A percentile compares a stretch with the other conserved stretches of the same genome.
phyloP scores from a whole-genome alignment of 1,140 invertebrate genomes.

The Platorchestia sp. region DNA sequence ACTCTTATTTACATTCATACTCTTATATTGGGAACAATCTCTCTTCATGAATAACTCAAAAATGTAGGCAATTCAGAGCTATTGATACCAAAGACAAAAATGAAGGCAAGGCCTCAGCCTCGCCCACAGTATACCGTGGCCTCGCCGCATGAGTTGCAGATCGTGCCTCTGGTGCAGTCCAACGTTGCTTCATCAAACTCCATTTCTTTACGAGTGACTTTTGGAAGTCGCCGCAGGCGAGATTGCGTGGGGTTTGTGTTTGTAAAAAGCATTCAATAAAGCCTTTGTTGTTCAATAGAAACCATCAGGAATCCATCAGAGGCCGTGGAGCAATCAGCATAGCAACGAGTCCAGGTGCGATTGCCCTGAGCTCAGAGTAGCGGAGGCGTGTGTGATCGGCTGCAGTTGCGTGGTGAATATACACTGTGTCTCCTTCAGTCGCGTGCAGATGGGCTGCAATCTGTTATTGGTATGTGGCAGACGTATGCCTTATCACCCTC shows the following conservation, averaged over 20 bases:
- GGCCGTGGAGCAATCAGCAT: slow-evolving; percentile 30
- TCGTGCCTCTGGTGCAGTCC: not conserved
- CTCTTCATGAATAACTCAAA: too few relatives aligned
- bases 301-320: slow-evolving; percentile 49
- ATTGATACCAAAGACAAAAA: too few relatives aligned
- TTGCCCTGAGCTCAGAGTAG: not conserved
- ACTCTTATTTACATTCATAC: too few relatives aligned
- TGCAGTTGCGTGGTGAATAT: too few relatives aligned
- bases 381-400: too few relatives aligned
- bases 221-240: not conserved
- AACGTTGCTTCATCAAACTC: not conserved
- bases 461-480: not conserved
- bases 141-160: too few relatives aligned
- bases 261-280: slow-evolving; percentile 50
- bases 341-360: slow-evolving; percentile 29
- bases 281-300: slow-evolving; percentile 49
- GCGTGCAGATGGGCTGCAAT: not conserved
- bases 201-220: not conserved
- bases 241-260: not conserved
- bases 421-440: not conserved
- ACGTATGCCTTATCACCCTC: not conserved
- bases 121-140: too few relatives aligned
- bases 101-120: too few relatives aligned
- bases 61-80: too few relatives aligned
- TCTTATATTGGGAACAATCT: too few relatives aligned